Base-by-base conservation (phyloP, 1,140 invertebrate genomes). In the Zelostemma sp. region DNA sequence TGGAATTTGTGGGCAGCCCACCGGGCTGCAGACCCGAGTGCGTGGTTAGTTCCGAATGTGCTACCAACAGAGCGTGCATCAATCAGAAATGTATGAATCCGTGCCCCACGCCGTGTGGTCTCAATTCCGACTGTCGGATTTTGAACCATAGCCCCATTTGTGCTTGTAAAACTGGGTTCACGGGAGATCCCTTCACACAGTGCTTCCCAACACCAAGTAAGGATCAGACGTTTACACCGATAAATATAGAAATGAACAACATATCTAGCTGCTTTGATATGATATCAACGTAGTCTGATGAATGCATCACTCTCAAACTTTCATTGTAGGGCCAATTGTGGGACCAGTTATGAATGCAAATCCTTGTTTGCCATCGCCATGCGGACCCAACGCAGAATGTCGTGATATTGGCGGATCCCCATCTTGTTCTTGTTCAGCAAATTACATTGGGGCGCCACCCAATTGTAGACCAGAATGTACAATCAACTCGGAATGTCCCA, bases 1-100 rank as follows among this genome's bases (percentile, higher is more conserved):
- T 84, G 31, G 85, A 87, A 49, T 89, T 86, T 72, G 85, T 87
- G 25, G 88, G 88, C 33, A 65, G 79, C 48, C 88, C 89, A 55
- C 89, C 90, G 28, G 87, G 86, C 63, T 91, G 90, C 79, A 77
- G 88, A 68, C 90, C 90, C 8, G 90, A 91, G 80, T 92, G 91
- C 78, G 85, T 88, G 15, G 88, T 88, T 68, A 91, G 90, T 73
- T 86, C 86, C 1, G 90, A 92, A 76, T 92, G 91, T 79, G 61
- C 86, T 1, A 81, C 77, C 43, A 84, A 86, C 66, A 79, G 86
- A 53, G 89, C 90, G 33, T 92, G 91, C 72, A 89, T 90, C 9
- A 90, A 89, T 72, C 87, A 86, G 62, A 87, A 88, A 73, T 89
- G 88, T 65, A 73, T 66, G 50, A 84, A 87, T 72, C 86, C 86